Conservation (phyloP, 92 coral and sea anemone genomes). For the Heteractis magnifica region DNA sequence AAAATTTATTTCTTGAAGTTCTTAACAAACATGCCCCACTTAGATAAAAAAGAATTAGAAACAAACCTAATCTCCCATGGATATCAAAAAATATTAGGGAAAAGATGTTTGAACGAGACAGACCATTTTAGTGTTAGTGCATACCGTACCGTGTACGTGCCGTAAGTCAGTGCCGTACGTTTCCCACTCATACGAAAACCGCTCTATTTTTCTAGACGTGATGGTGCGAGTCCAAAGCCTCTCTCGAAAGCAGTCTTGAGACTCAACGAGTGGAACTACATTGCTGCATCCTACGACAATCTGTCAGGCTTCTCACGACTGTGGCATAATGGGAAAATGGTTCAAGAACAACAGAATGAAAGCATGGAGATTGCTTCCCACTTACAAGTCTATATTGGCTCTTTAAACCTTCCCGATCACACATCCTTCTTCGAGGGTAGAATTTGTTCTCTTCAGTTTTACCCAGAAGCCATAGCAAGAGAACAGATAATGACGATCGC, state of each 20-base stretch:
- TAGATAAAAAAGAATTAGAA: constrained; percentile 27
- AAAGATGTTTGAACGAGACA: constrained; percentile 33
- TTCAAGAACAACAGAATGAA: constrained; percentile 49
- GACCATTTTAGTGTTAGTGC: no score
- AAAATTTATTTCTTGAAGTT: constrained; percentile 23
- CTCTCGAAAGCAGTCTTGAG: constrained; percentile 51
- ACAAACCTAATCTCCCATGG: constrained; percentile 41
- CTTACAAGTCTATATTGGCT: constrained; percentile 51
- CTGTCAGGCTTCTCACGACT: constrained; percentile 55
- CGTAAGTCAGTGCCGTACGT: no score
- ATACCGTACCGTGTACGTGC: no score
- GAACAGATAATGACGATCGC: constrained; percentile 58
- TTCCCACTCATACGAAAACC: no score
- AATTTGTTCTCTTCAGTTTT: constrained; percentile 49
- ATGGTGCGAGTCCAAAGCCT: constrained; percentile 29
- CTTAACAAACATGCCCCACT: constrained; percentile 44
- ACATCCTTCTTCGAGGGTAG: constrained; percentile 55
- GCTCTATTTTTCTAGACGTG: constrained; percentile 48
- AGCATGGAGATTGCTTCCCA: constrained; percentile 66
- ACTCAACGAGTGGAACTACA: constrained; percentile 74
- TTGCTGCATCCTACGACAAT: constrained; percentile 68
- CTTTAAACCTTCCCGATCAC: constrained; percentile 21
- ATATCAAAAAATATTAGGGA: constrained; percentile 38
- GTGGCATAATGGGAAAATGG: constrained; percentile 80
- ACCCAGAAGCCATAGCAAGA: constrained; percentile 50